A percentile compares a stretch with the other conserved stretches of the same genome.
Conservation (phyloP, 2,888 invertebrate species). For the Ormyrus labotus region DNA sequence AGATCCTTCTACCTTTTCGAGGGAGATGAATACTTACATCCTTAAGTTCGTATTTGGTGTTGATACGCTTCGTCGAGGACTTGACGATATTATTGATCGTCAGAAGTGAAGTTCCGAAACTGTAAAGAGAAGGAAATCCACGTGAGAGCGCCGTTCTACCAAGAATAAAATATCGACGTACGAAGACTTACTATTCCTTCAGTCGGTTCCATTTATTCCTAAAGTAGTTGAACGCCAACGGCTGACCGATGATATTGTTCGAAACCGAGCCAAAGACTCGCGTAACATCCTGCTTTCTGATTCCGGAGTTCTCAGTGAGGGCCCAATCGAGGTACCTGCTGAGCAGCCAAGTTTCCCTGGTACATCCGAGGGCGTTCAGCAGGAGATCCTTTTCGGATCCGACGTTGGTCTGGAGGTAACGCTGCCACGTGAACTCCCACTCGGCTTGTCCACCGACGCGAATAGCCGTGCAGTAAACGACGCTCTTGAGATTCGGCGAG, state of each 20-base stretch:
- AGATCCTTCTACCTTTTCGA: no score
- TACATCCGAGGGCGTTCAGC: slow-evolving; percentile 88
- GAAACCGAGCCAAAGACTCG: slow-evolving; percentile 87
- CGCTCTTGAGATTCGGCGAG: slow-evolving; percentile 87
- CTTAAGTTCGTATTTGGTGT: slow-evolving; percentile 84
- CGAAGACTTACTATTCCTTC: slow-evolving; percentile 82
- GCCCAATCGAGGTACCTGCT: slow-evolving; percentile 87
- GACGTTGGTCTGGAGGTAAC: slow-evolving; percentile 85
- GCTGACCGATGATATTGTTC: slow-evolving; percentile 86
- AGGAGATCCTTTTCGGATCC: slow-evolving; percentile 89
- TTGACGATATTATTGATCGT: slow-evolving; percentile 84
- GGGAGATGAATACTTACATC: slow-evolving; percentile 79
- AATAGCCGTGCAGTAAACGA: slow-evolving; percentile 92
- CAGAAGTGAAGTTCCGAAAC: slow-evolving; percentile 85
- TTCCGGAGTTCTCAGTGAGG: slow-evolving; percentile 84
- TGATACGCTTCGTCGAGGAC: slow-evolving; percentile 84
- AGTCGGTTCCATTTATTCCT: slow-evolving; percentile 86
- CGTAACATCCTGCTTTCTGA: slow-evolving; percentile 89
- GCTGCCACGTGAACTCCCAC: slow-evolving; percentile 93
- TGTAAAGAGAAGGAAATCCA: slow-evolving; percentile 72
- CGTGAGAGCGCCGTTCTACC: no score
- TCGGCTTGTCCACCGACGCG: slow-evolving; percentile 88
- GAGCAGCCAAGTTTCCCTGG: slow-evolving; percentile 88
- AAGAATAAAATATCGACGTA: neutral
- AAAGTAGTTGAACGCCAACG: slow-evolving; percentile 88